Evolutionary conservation across 1,140 invertebrate species (phyloP).

Genomic region (Anthonomus grandis): DNA sequence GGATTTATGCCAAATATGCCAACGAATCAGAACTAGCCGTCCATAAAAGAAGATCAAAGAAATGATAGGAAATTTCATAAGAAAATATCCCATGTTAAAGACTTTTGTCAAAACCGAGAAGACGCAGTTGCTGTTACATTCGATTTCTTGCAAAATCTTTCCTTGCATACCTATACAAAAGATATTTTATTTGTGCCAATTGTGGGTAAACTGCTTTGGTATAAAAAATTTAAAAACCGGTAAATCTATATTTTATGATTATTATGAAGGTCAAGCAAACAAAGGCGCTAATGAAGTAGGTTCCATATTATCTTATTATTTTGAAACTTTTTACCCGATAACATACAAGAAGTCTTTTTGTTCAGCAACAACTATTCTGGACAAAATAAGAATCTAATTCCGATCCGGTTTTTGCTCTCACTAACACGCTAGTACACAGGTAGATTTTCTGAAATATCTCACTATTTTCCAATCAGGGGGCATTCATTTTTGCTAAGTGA

Average conservation of each 20-base stretch:
- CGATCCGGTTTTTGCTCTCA: too few relatives aligned
- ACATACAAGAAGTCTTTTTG: background rate
- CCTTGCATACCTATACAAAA: background rate
- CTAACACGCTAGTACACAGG: too few relatives aligned
- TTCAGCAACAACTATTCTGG: too few relatives aligned
- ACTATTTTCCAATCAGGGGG: too few relatives aligned
- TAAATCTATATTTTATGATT: background rate
- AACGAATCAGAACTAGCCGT: background rate
- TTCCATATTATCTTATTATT: background rate
- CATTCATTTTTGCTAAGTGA: too few relatives aligned
- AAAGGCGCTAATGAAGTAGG: too few relatives aligned
- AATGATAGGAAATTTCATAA: slow-evolving; percentile 14
- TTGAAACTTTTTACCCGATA: background rate
- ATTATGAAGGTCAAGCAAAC: too few relatives aligned
- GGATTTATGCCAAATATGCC: background rate
- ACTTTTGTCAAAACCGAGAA: background rate
- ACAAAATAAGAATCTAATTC: too few relatives aligned
- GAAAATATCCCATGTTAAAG: background rate
- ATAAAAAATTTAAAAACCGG: background rate
- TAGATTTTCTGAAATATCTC: too few relatives aligned
- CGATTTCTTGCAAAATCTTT: background rate
- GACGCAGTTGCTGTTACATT: background rate
- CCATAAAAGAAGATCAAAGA: slow-evolving; percentile 10
- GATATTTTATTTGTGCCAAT: background rate
- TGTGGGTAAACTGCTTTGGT: background rate